A percentile compares a stretch with the other conserved stretches of the same genome.
Conservation (phyloP, 1,140 invertebrate species). For the Drosophila novamexicana region DNA sequence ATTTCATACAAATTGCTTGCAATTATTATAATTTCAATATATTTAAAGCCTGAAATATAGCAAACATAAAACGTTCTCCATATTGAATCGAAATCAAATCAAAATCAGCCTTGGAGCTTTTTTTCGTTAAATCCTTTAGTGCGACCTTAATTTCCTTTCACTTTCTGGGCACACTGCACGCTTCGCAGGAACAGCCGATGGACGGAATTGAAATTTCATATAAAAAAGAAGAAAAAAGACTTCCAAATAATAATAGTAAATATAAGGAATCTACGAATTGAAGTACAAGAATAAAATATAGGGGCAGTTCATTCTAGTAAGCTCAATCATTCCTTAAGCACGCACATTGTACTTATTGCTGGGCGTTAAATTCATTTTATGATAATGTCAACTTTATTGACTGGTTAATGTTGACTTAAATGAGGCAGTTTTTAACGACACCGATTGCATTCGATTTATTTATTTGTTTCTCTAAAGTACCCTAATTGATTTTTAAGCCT, state of each 20-base stretch:
- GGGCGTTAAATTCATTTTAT: not conserved
- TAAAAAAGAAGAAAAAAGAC: no score
- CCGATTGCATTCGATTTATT: not conserved
- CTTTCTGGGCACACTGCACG: no score
- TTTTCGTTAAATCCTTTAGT: no score
- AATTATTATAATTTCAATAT: no score
- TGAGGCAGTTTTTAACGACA: not conserved
- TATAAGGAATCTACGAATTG: not conserved
- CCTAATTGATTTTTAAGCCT: slow-evolving; percentile 33
- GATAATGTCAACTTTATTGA: slow-evolving; percentile 13
- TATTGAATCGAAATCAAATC: no score
- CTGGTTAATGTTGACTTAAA: slow-evolving; percentile 11
- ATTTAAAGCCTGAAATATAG: no score
- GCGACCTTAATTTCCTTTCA: no score
- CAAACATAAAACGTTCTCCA: no score
- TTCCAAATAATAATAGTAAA: not conserved
- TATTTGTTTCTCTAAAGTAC: slow-evolving; percentile 7
- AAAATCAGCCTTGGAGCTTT: no score
- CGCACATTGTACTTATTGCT: not conserved
- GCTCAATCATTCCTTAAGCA: slow-evolving; percentile 1
- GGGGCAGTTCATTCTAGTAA: not conserved
- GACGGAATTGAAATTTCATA: no score
- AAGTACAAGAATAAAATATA: not conserved
- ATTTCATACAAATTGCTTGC: no score
- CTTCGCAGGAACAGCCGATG: no score